Base-by-base conservation (phyloP, 2,113 vertebrate species). In the Pterocles orientalis region DNA sequence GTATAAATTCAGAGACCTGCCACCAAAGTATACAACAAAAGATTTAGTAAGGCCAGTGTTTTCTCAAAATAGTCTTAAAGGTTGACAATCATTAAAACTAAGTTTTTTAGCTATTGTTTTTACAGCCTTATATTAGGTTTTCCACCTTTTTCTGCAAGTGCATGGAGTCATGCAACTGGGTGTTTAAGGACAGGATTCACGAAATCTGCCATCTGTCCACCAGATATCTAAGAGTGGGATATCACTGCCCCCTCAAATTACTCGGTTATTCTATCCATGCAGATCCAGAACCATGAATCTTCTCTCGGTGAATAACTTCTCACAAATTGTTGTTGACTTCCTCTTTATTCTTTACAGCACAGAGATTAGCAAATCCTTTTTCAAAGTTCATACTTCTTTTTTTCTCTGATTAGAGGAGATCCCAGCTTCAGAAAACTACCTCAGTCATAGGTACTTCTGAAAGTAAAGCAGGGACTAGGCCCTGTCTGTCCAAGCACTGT, bases 1-100 rank as follows among this genome's bases (percentile, higher is more conserved):
- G 98, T 96, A 99, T 98, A 93, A 99, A 99, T 94, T 98, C 98
- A 57, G 98, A 98, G 33, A 99, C 98, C 98, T 98, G 96, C 73
- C 95, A 94, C 56, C 94, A 95, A 95, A 95, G 54, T 60, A 88
- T 3, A 83, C 17, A 94, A 60, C 15, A 86, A 65, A 90, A 83
- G 57, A 60, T 54, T 78, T 45, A 70, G 19, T 78, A 70, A 81
- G 80, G 50, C 9, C 1, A 0, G 4, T 11, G 21, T 71, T 78
- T 89, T 65, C 57, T 73, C 47, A 71, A 36, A 70, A 43, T 2
- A 51, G 7, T 81, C 78, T 78, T 75, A 65, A 80, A 66, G 25
- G 7, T 3, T 85, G 29, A 57, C n/a, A 85, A 29, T 23, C 8
- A 12, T 41, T n/a, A 9, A 75, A 48, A 28, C 10, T 19, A 43